Evolutionary conservation across 1,140 invertebrate genomes (phyloP).

Genomic region (Drosophila guanche): DNA sequence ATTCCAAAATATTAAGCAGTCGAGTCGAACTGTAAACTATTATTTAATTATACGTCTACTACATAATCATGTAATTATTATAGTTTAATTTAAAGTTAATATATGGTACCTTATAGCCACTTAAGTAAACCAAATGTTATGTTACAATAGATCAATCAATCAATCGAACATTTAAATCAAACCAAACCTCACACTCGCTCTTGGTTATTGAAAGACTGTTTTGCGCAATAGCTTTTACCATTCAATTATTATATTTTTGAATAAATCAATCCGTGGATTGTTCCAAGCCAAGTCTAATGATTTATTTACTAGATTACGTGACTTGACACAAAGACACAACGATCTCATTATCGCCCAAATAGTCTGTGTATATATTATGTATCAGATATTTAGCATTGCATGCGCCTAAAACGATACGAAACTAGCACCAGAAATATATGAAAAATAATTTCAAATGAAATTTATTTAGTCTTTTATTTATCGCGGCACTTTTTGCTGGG

Average conservation of each 20-base stretch:
- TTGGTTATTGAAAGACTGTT: conserved; percentile 74
- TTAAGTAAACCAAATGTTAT: conserved; percentile 43
- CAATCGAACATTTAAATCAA: not conserved
- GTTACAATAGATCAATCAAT: conserved; percentile 47
- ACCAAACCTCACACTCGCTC: conserved; percentile 57
- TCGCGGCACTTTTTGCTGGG: no score
- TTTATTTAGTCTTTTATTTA: conserved; percentile 3
- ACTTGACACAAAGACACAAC: conserved; percentile 65
- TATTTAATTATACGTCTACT: conserved; percentile 22
- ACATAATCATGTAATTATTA: conserved; percentile 3
- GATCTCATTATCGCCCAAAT: conserved; percentile 64
- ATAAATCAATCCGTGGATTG: conserved; percentile 49
- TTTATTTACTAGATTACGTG: conserved; percentile 18
- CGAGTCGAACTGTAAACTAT: conserved; percentile 33
- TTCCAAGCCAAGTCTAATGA: conserved; percentile 53
- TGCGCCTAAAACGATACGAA: conserved; percentile 21
- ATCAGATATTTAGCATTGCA: conserved; percentile 12
- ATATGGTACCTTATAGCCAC: conserved; percentile 40
- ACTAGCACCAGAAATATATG: conserved; percentile 40
- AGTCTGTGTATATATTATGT: conserved; percentile 22
- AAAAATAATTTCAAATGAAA: conserved; percentile 42
- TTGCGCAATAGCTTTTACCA: conserved; percentile 27
- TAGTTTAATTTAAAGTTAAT: no score
- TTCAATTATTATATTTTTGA: conserved; percentile 31
- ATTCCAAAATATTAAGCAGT: conserved; percentile 36